Evolutionary conservation across 2,797 vertebrate species (phyloP), one percentile per base, ranked within the genome.

Genomic region (Hipposideros larvatus): DNA sequence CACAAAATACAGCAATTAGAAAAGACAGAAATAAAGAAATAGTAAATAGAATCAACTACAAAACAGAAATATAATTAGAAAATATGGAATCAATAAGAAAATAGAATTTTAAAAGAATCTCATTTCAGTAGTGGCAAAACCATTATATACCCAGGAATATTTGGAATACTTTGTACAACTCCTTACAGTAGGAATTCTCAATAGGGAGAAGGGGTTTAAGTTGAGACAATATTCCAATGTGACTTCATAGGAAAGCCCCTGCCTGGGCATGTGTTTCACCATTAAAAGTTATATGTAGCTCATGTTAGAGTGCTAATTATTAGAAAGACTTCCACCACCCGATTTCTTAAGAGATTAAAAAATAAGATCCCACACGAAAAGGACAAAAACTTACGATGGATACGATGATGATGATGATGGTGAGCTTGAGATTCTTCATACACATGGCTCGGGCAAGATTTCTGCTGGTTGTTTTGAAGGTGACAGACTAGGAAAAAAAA

Each of bases 381-480:
- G 68, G 43, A 87, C 41, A 87, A 93, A 88, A 26, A 99, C 99
- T 99, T 97, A 99, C 99, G 98, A 99, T 98, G 55, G 98, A 98
- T 92, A 99, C 98, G 2, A 99, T 95, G 97, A 99, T 98, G 87
- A 99, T 97, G 92, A 99, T 99, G 41, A 99, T 83, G 85, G 99
- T 99, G 77, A 99, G 98, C 98, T 99, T 99, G 97, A 99, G 99
- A 98, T 99, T 99, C 99, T 99, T 99, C 99, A 99, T 99, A 97
- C 99, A 99, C 99, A 99, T 99, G 97, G 99, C 99, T 95, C 99
- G 98, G 15, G 99, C 99, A 75, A 99, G 99, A 98, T 99, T 99
- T 98, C 99, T 99, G 98, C 99, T 99, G 68, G 99, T 99, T 24
- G 99, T 99, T 99, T 99, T 99, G 98, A 99, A 99, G 87, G 99